A percentile compares a stretch with the other conserved stretches of the same genome.
These are phyloP conservation scores for Heliconius ismenius DNA, from an alignment of 2,888 invertebrate species.

Conservation along the genomic window DNA sequence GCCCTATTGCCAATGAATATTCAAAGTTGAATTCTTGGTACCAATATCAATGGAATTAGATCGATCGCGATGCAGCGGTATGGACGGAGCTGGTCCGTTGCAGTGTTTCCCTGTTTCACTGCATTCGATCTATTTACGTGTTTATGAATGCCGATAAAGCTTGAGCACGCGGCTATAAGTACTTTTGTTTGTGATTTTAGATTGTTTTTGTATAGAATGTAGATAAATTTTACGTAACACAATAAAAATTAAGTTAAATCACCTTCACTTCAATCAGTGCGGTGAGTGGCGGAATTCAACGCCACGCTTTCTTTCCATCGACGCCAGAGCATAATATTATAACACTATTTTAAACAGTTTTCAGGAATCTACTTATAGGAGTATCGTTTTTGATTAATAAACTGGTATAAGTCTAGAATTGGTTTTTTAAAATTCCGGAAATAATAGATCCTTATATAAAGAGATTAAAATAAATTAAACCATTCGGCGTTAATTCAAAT, in stretches of 20 bases:
- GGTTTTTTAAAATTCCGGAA: too few relatives aligned
- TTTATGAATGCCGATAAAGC: conserved; percentile 73
- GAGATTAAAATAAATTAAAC: not conserved
- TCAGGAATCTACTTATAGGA: too few relatives aligned
- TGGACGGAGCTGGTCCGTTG: conserved; percentile 57
- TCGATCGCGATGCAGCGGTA: conserved; percentile 72
- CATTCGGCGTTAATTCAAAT: conserved; percentile 15
- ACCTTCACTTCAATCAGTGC: too few relatives aligned
- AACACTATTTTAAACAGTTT: too few relatives aligned
- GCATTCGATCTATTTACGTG: conserved; percentile 78
- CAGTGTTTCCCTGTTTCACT: conserved; percentile 65
- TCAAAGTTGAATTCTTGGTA: conserved; percentile 50
- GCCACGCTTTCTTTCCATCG: not conserved
- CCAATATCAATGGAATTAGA: conserved; percentile 60
- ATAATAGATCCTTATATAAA: too few relatives aligned
- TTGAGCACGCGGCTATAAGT: conserved; percentile 57
- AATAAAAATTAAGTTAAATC: not conserved
- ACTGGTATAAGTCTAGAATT: too few relatives aligned
- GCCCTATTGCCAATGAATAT: conserved; percentile 48
- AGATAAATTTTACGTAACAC: not conserved
- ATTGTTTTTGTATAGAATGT: conserved; percentile 5
- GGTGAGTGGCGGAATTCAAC: too few relatives aligned
- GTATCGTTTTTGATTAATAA: too few relatives aligned
- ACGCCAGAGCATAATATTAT: not conserved
- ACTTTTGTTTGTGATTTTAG: conserved; percentile 13